phyloP scores from a whole-genome alignment of 2,797 vertebrate genomes.

The Ispidina picta region DNA sequence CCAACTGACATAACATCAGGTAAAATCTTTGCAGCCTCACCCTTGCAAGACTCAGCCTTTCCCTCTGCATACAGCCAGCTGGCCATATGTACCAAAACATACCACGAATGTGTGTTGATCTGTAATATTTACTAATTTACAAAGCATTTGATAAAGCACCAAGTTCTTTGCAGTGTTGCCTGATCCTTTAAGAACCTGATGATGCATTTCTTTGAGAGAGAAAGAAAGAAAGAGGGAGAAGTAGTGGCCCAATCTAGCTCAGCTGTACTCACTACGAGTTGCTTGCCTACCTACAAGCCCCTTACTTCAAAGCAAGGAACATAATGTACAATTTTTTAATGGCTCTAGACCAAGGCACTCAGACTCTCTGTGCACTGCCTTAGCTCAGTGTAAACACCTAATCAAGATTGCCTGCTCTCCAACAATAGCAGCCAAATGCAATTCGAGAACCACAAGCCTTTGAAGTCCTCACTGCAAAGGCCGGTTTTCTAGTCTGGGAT shows the following conservation, averaged over 20 bases:
- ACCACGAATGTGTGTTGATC: slow-evolving; percentile 72
- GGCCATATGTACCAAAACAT: background rate
- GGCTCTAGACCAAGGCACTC: slow-evolving; percentile 98
- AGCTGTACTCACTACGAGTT: slow-evolving; percentile 91
- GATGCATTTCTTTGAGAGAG: slow-evolving; percentile 89
- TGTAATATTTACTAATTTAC: slow-evolving; percentile 76
- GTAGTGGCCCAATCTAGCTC: slow-evolving; percentile 89
- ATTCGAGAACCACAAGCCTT: slow-evolving; percentile 96
- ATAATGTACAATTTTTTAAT: slow-evolving; percentile 99
- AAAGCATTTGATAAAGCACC: slow-evolving; percentile 79
- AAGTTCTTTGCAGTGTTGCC: slow-evolving; percentile 79
- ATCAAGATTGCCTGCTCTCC: slow-evolving; percentile 96
- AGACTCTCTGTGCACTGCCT: slow-evolving; percentile 93
- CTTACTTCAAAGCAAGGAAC: slow-evolving; percentile 99
- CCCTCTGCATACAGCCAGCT: background rate
- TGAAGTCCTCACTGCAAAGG: slow-evolving; percentile 97
- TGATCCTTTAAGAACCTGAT: slow-evolving; percentile 83
- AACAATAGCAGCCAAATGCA: slow-evolving; percentile 99
- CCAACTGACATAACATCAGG: background rate
- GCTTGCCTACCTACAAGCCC: slow-evolving; percentile 89
- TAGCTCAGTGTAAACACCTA: slow-evolving; percentile 99
- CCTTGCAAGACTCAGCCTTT: slow-evolving; percentile 43
- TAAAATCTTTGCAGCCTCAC: slow-evolving; percentile 46
- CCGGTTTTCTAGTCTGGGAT: slow-evolving; percentile 95
- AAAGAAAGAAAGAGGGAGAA: slow-evolving; percentile 77